phyloP scores from a whole-genome alignment of 1,140 invertebrate genomes.

The Nylanderia fulva region DNA sequence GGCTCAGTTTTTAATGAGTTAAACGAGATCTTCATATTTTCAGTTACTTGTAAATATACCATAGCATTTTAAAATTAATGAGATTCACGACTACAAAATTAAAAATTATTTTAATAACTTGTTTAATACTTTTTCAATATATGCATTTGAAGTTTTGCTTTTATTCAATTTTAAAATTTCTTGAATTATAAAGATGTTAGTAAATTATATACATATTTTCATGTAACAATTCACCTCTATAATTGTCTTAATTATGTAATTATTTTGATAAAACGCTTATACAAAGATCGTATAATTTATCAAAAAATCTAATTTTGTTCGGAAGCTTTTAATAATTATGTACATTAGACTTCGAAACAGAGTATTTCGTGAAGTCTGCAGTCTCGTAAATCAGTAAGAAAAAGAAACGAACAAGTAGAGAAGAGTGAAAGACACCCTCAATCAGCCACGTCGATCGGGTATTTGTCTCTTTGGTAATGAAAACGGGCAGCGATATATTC shows the following conservation, averaged over 20 bases:
- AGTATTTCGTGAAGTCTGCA: neutral
- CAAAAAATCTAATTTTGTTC: neutral
- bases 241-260: neutral
- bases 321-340: neutral
- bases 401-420: neutral
- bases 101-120: constrained; percentile 34
- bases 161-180: neutral
- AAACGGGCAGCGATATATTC: constrained; percentile 77
- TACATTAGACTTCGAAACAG: neutral
- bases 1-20: constrained; percentile 28
- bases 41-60: neutral
- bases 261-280: neutral
- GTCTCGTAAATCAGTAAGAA: neutral
- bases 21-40: constrained; percentile 34
- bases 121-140: neutral
- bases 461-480: constrained; percentile 76
- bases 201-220: neutral
- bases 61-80: constrained; percentile 8
- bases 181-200: neutral
- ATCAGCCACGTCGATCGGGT: constrained; percentile 68
- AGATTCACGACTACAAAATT: neutral
- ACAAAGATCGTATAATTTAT: neutral
- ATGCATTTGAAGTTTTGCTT: neutral
- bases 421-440: constrained; percentile 23
- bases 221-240: neutral